Conservation (phyloP, 2,797 vertebrate genomes). For the Gymnopithys bicolor region DNA sequence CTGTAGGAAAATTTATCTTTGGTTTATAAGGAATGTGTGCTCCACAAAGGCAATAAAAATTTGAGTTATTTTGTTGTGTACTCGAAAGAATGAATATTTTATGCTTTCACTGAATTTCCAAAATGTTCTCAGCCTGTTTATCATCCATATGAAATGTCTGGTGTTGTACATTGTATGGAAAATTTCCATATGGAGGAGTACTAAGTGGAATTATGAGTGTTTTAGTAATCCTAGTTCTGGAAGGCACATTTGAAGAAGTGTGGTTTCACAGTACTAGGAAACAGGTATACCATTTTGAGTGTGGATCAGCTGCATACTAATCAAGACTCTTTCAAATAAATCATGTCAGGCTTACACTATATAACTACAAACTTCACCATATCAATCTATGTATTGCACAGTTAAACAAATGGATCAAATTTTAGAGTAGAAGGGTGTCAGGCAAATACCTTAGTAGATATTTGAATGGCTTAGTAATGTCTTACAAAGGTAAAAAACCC, state of each 20-base stretch:
- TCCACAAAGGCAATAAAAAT: neutral
- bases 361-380: neutral
- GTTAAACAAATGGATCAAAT: neutral
- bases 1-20: neutral
- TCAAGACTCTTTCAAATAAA: neutral
- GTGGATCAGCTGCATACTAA: neutral
- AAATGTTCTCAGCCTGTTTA: neutral
- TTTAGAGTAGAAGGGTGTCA: neutral
- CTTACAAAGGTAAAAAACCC: neutral
- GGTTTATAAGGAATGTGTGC: neutral
- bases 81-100: neutral
- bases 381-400: neutral
- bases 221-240: neutral
- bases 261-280: neutral
- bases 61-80: slow-evolving; percentile 17
- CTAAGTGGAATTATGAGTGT: neutral
- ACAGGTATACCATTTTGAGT: neutral
- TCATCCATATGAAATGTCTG: neutral
- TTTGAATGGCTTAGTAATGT: neutral
- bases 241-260: neutral
- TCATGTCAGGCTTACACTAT: neutral
- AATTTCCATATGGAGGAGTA: neutral
- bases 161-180: neutral
- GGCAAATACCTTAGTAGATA: neutral
- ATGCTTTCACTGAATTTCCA: neutral